Evolutionary conservation across 53 echinoderm and acorn worm species (phyloP).

Genomic region (Echinometra lucunter): DNA sequence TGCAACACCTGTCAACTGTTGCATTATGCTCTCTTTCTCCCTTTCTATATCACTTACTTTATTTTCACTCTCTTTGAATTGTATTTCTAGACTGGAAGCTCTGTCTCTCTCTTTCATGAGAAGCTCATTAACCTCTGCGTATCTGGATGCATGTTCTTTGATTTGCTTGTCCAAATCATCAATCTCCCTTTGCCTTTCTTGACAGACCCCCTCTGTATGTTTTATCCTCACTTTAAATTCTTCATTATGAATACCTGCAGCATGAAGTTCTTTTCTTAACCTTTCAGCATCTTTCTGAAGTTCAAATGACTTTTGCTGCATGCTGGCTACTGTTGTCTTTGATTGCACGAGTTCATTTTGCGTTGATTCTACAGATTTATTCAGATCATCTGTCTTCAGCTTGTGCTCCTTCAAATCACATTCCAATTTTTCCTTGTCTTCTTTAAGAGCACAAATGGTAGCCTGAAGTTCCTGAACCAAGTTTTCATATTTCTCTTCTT

Average conservation of each 20-base stretch:
- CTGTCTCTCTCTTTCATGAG: slow-evolving; percentile 46
- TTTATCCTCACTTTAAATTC: slow-evolving; percentile 52
- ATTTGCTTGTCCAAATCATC: slow-evolving; percentile 61
- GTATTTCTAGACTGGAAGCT: slow-evolving; percentile 34
- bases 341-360: slow-evolving; percentile 55
- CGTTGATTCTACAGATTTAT: slow-evolving; percentile 23
- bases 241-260: slow-evolving; percentile 64
- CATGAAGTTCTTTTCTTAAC: slow-evolving; percentile 68
- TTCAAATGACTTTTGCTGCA: slow-evolving; percentile 44
- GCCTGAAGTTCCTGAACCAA: slow-evolving; percentile 36
- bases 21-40: neutral
- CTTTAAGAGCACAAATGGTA: slow-evolving; percentile 33
- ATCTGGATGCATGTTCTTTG: slow-evolving; percentile 24
- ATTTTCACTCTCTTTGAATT: slow-evolving; percentile 8
- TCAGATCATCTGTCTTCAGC: slow-evolving; percentile 51
- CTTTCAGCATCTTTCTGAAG: slow-evolving; percentile 65
- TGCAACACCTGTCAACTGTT: neutral
- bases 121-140: slow-evolving; percentile 21
- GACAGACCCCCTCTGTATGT: slow-evolving; percentile 59
- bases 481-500: slow-evolving; percentile 31
- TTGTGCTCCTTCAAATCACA: slow-evolving; percentile 24
- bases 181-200: slow-evolving; percentile 65
- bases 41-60: neutral
- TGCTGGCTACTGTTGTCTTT: slow-evolving; percentile 54
- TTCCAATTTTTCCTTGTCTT: slow-evolving; percentile 68